Percentiles rank a stretch among this genome's conserved stretches.
These are phyloP conservation scores for Ciconia boyciana DNA, from an alignment of 2,113 vertebrate genomes.

Conservation along the genomic window DNA sequence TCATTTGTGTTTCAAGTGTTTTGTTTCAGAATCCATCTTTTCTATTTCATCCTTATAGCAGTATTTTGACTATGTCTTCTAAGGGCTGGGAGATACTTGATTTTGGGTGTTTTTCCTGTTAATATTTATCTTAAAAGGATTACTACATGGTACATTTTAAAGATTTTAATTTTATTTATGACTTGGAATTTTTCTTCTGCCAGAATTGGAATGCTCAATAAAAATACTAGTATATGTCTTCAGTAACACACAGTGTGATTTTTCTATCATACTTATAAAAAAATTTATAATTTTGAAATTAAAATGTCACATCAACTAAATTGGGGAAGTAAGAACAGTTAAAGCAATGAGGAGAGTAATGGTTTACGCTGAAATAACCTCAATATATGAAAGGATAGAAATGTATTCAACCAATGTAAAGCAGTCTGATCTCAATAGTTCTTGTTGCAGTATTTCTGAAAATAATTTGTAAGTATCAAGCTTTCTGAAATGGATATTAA, in stretches of 20 bases:
- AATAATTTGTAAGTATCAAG: not conserved
- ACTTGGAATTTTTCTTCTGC: not conserved
- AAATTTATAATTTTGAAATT: not conserved
- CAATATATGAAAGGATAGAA: not conserved
- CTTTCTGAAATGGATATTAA: not conserved
- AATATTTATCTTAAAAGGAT: not conserved
- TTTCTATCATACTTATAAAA: not conserved
- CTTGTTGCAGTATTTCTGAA: not conserved
- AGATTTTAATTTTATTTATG: not conserved
- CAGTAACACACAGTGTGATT: not conserved
- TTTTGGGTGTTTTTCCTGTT: not conserved
- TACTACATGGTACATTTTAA: not conserved
- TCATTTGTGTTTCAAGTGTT: not conserved
- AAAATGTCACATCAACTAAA: not conserved
- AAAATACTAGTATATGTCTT: not conserved
- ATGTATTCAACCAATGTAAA: not conserved
- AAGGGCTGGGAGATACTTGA: not conserved
- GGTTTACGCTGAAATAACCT: not conserved
- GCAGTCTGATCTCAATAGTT: not conserved
- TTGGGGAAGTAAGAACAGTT: not conserved
- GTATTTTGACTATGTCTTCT: not conserved
- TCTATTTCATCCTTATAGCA: not conserved
- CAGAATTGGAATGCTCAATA: not conserved
- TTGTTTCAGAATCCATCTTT: not conserved
- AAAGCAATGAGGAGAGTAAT: not conserved